Base-by-base conservation (phyloP, 2,113 vertebrate genomes). In the Psittacara wagleri region DNA sequence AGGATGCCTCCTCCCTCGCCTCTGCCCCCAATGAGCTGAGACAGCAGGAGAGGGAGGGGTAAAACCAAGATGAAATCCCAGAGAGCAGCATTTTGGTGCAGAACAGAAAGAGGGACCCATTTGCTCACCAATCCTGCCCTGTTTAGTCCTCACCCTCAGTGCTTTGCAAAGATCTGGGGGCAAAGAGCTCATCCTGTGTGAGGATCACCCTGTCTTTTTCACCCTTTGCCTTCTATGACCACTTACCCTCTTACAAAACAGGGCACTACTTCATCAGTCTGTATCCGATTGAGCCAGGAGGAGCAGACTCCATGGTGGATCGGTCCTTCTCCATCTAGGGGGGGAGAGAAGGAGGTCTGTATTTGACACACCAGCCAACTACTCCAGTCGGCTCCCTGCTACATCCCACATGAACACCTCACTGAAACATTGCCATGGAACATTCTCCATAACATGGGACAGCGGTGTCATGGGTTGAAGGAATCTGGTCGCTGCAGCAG, bases 271-370 rank as follows among this genome's bases (percentile, higher is more conserved):
- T 99, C 99, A 1, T 98, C 99, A 0, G 98, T 91, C 91, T 99
- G 99, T 96, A 99, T 98, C 92, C 98, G 98, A 94, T 99, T 99
- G 93, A 99, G 99, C 99, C 99, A 99, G 18, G 99, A 99, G 24
- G 99, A 99, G 94, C 99, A 99, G 88, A 99, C 99, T 17, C 99
- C 99, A 0, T 99, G 99, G 96, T 99, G 99, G 64, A 99, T 91
- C 1, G 99, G 98, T 39, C 99, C 99, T 90, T 97, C 98, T 88
- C 99, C 99, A 70, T 99, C 99, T 99, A 96, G 80, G 88, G 94
- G 77, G 54, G 67, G 17, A 90, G 89, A 27, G n/a, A 77, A 43
- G 70, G 62, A 15, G 9, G 17, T 25, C 41, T 52, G 54, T 17
- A 7, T 24, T 5, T 10, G 52, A 5, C 67, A 29, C 62, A 74